Base-by-base conservation (phyloP, 2,113 vertebrate genomes). In the Herpetotheres cachinnans region DNA sequence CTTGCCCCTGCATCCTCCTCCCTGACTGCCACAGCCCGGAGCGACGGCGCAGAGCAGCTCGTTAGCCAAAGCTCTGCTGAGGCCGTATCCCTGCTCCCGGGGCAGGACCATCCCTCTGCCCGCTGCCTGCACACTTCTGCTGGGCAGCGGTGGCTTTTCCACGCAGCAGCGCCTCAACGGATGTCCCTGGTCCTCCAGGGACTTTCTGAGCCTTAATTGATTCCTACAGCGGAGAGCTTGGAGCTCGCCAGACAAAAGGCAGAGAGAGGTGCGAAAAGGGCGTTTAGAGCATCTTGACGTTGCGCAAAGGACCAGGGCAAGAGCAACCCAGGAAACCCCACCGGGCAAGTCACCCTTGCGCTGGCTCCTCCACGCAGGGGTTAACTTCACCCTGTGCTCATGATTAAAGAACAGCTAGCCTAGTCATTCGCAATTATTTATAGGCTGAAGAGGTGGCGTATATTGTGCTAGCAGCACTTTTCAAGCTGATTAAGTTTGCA, bases 1-100 rank as follows among this genome's bases (percentile, higher is more conserved):
- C n/a, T 20, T 7, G 2, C 15, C 42, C 47, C 25, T 11, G 52
- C 54, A 19, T 24, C 47, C 52, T 83, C 66, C 79, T 63, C 34
- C 66, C 55, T 1, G 15, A 10, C 2, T 19, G 46, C 29, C 18
- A 3, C 61, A 27, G 12, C 25, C 1, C 7, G 32, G 30, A 38
- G 36, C 20, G 10, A 26, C 17, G 0, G 26, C 17, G 6, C 9
- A 1, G 58, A 36, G 47, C 0, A 10, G 47, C 8, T 27, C 3
- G 3, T 9, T 6, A 52, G 38, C 24, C 44, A 56, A 34, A 27
- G 9, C 16, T 0, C 32, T 59, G 25, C n/a, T 4, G 30, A 8
- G 52, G 52, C 42, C 6, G 59, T 0, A 11, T 7, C 29, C 27
- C 20, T 5, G 3, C 27, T 52, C 50, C 55, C 20, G 4, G 13